A percentile compares a stretch with the other conserved stretches of the same genome.
Conservation (phyloP, 2,113 vertebrate genomes). For the Columbina picui region DNA sequence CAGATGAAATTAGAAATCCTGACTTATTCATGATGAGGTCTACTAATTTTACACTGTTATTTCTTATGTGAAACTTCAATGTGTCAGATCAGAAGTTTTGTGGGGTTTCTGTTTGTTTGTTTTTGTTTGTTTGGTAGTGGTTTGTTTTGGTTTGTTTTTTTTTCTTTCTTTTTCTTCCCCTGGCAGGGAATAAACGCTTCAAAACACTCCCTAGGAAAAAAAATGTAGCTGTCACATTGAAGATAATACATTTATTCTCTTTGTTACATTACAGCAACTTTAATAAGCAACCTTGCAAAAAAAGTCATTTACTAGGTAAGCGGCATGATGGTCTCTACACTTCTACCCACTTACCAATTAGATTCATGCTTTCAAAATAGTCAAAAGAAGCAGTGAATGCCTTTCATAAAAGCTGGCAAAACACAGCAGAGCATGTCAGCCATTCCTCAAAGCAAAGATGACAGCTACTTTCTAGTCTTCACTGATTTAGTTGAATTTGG, state of each 20-base stretch:
- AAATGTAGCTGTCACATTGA: slow-evolving; percentile 52
- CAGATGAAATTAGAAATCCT: slow-evolving; percentile 31
- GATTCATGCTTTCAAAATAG: slow-evolving; percentile 30
- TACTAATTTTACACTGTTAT: background rate
- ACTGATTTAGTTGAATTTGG: background rate
- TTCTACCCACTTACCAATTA: slow-evolving; percentile 33
- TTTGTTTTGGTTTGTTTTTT: background rate
- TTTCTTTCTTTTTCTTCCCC: too few relatives aligned
- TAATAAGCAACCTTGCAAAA: slow-evolving; percentile 22
- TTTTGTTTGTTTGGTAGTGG: background rate
- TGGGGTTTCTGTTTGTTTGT: too few relatives aligned
- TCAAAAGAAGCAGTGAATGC: slow-evolving; percentile 19
- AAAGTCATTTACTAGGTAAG: slow-evolving; percentile 27
- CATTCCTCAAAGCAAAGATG: slow-evolving; percentile 30
- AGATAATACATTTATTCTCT: slow-evolving; percentile 63
- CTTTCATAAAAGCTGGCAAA: background rate
- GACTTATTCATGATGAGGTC: slow-evolving; percentile 37
- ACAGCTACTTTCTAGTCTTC: background rate
- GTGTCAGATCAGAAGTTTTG: background rate
- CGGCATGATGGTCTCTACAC: background rate
- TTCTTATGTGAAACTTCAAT: background rate
- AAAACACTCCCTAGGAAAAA: slow-evolving; percentile 34
- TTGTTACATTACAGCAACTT: slow-evolving; percentile 15
- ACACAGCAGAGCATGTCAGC: background rate
- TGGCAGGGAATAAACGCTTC: slow-evolving; percentile 31